Conservation (phyloP, 2,113 vertebrate genomes). For the Erinaceus europaeus region DNA sequence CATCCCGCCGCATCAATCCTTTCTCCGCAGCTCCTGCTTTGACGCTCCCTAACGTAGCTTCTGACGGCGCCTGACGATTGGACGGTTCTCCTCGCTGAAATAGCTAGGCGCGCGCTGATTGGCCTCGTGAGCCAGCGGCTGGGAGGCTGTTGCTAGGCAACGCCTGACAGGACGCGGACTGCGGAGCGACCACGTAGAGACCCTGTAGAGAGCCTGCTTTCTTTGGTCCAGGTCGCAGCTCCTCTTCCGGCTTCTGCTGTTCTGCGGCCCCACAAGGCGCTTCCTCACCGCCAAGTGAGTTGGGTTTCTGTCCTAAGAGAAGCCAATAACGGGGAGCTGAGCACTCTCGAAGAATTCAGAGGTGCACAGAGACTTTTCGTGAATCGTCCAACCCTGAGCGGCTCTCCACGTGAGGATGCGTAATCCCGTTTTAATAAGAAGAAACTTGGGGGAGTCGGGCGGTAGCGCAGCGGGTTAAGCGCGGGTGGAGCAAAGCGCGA, state of each 20-base stretch:
- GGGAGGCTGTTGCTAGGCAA: constrained; percentile 39
- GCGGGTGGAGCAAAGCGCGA: too few relatives aligned
- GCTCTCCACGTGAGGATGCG: neutral
- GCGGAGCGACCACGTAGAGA: rapidly evolving
- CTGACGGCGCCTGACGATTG: neutral
- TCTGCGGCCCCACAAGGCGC: neutral
- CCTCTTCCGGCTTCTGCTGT: neutral
- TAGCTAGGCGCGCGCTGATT: neutral
- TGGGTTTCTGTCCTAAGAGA: neutral
- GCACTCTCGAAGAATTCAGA: neutral
- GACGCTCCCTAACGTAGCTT: neutral
- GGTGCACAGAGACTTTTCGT: neutral
- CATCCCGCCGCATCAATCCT: neutral
- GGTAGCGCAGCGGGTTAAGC: neutral
- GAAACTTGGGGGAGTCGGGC: neutral
- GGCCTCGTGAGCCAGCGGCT: neutral
- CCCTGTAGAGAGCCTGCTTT: too few relatives aligned
- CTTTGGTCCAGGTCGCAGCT: too few relatives aligned
- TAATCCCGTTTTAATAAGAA: neutral
- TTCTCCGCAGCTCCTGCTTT: neutral
- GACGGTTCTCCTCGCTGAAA: neutral
- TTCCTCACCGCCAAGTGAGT: neutral
- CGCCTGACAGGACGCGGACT: neutral
- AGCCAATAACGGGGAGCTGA: neutral
- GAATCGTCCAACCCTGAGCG: neutral